A percentile compares a stretch with the other conserved stretches of the same genome.
These are phyloP conservation scores for Caenorhabditis afra DNA, from an alignment of 2,888 invertebrate species.

Conservation along the genomic window DNA sequence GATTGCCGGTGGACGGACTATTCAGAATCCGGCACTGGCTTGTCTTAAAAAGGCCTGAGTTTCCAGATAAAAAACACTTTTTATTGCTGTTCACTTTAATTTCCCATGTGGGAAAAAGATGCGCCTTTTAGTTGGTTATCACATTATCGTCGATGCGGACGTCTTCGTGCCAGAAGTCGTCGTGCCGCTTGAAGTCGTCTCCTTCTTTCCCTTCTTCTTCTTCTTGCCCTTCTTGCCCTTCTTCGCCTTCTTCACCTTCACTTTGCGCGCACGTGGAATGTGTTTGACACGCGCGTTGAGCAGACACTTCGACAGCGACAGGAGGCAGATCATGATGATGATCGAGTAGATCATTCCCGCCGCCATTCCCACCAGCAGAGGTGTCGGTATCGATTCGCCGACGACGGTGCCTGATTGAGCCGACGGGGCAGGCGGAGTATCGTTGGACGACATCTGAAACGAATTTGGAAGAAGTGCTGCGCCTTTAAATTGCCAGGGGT, in stretches of 20 bases:
- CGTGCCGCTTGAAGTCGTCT: not conserved
- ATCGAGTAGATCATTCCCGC: constrained; percentile 33
- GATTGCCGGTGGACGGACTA: not conserved
- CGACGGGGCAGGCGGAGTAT: too few relatives aligned
- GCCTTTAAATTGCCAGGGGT: too few relatives aligned
- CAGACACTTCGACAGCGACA: constrained; percentile 37
- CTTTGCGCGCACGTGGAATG: constrained; percentile 57
- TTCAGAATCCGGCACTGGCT: not conserved
- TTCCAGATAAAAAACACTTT: too few relatives aligned
- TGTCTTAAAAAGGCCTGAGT: not conserved
- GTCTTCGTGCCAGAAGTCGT: not conserved
- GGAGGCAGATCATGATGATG: constrained; percentile 39
- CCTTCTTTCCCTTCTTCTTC: constrained; percentile 53
- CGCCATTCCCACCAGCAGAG: constrained; percentile 6
- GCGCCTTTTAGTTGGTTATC: too few relatives aligned
- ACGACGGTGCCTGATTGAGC: constrained; percentile 27
- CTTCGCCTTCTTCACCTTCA: constrained; percentile 61
- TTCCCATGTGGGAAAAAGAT: too few relatives aligned
- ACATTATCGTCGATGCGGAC: too few relatives aligned
- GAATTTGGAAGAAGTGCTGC: too few relatives aligned
- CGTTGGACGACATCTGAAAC: constrained; percentile 25
- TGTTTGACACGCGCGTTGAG: constrained; percentile 44
- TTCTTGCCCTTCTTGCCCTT: constrained; percentile 49
- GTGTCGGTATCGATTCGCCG: constrained; percentile 41
- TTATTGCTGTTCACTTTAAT: too few relatives aligned